Conservation (phyloP, 2,113 vertebrate genomes). For the Ifrita kowaldi region DNA sequence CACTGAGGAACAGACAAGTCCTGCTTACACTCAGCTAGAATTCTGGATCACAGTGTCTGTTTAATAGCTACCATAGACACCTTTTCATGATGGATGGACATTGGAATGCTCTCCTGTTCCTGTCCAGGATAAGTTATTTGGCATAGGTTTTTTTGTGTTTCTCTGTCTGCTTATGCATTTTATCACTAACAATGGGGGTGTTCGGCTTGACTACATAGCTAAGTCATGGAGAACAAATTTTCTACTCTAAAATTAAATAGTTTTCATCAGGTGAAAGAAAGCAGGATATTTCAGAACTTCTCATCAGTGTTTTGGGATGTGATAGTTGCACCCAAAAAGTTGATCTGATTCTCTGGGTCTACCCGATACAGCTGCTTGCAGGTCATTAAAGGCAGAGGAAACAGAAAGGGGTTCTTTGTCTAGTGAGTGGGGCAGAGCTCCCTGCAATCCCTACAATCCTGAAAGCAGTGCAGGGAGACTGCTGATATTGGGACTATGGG, state of each 20-base stretch:
- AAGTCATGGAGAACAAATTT: not conserved
- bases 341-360: not conserved
- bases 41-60: not conserved
- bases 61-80: not conserved
- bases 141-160: not conserved
- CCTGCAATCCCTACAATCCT: not conserved
- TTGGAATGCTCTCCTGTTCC: not conserved
- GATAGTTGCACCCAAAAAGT: not conserved
- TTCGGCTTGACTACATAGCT: not conserved
- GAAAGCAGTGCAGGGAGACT: not conserved
- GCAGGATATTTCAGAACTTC: not conserved
- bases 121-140: not conserved
- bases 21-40: not conserved
- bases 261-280: not conserved
- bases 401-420: not conserved
- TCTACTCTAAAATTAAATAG: not conserved
- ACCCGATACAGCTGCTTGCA: fast-evolving
- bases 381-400: not conserved
- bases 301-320: not conserved
- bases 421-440: not conserved
- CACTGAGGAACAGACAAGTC: not conserved
- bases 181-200: not conserved
- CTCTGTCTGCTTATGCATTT: not conserved
- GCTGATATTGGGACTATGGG: not conserved
- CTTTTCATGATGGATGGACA: not conserved